Evolutionary conservation across 2,113 vertebrate species (phyloP), one percentile per base, ranked within the genome.

Genomic region (Physeter macrocephalus): DNA sequence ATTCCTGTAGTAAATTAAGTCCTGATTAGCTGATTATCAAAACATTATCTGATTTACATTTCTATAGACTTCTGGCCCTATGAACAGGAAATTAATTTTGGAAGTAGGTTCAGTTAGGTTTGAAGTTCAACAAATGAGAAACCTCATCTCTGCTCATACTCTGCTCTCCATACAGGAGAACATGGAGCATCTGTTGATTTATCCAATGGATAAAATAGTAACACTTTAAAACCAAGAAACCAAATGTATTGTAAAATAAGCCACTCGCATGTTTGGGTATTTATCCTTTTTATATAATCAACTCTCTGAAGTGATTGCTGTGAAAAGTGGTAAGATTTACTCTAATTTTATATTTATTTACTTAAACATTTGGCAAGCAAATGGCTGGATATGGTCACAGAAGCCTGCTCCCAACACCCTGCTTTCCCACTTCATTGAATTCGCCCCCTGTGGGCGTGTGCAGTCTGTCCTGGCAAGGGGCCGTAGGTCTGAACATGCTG

Each of bases 21-120:
- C 97, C 98, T 97, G 98, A 99, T 99, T 98, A 98, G 97, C 98
- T 98, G 98, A 98, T 99, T 98, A 98, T 99, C 98, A 98, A 98
- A 99, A 98, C 98, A 98, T 98, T 97, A 98, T 98, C 98, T 98
- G 97, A 99, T 99, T 99, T 99, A 98, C 98, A 99, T 99, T 98
- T 99, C 98, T 99, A 98, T 98, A 98, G 98, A 93, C 98, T 97
- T 98, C 98, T 75, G 96, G 96, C 82, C 95, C 88, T 98, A 97
- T 92, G 98, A 98, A 98, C 98, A 98, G 98, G 98, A 99, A 98
- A 98, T 98, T 99, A 98, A 99, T 98, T 98, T 98, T 98, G 96
- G 97, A 97, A 96, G 95, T 98, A 97, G 86, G 95, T 96, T 98
- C 97, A 98, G 82, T 98, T 97, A 93, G 93, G 94, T 97, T 98